These are phyloP conservation scores for Drosophila anomelani DNA, from an alignment of 2,888 invertebrate species.

Conservation along the genomic window DNA sequence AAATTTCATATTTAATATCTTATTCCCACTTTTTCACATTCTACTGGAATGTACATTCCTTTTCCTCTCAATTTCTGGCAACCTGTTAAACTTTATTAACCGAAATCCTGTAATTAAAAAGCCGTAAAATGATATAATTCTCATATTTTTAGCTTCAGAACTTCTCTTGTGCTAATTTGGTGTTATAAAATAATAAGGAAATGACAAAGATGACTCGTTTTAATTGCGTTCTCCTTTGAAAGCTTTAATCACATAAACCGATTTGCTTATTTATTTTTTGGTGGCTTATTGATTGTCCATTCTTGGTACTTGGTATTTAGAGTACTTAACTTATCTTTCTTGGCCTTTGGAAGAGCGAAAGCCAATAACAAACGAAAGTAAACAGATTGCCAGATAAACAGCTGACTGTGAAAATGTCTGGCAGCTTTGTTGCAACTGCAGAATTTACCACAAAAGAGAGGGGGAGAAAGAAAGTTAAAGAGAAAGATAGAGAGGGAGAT, in stretches of 20 bases:
- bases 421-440: slow-evolving; percentile 71
- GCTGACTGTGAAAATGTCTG: slow-evolving; percentile 53
- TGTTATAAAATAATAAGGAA: not conserved
- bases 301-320: slow-evolving; percentile 23
- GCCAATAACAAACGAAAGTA: slow-evolving; percentile 41
- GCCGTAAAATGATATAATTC: not conserved
- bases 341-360: slow-evolving; percentile 14
- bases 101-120: not conserved
- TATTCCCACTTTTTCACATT: too few species aligned
- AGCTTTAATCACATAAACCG: slow-evolving; percentile 8
- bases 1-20: not conserved
- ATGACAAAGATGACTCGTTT: slow-evolving; percentile 34
- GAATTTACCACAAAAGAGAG: slow-evolving; percentile 17
- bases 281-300: slow-evolving; percentile 28
- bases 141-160: not conserved
- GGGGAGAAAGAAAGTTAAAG: not conserved
- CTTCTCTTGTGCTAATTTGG: slow-evolving; percentile 9
- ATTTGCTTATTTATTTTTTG: slow-evolving; percentile 31
- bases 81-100: not conserved
- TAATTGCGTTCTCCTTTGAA: slow-evolving; percentile 35
- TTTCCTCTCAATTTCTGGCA: not conserved
- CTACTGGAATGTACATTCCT: not conserved
- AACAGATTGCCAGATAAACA: slow-evolving; percentile 46
- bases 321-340: slow-evolving; percentile 39
- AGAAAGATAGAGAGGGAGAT: not conserved